Evolutionary conservation across 2,113 vertebrate species (phyloP).

Genomic region (Colinus virginianus): DNA sequence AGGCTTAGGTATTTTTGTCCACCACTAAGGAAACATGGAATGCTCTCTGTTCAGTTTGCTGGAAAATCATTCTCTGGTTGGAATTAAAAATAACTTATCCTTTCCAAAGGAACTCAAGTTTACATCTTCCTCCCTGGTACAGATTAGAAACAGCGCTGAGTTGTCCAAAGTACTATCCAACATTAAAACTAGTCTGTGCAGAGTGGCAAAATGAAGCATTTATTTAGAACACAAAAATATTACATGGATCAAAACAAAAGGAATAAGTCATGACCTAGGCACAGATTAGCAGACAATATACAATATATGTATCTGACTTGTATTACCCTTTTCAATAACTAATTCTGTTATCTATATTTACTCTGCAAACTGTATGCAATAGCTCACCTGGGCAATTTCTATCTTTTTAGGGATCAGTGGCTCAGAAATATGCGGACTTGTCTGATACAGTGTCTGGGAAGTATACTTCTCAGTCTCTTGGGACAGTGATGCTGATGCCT

Average conservation of each 20-base stretch:
- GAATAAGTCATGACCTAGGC: neutral
- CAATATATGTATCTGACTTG: neutral
- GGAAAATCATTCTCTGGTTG: neutral
- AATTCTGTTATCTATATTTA: no score
- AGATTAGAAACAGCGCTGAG: constrained; percentile 19
- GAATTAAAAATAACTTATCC: neutral
- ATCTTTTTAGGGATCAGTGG: constrained; percentile 64
- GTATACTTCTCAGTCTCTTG: constrained; percentile 73
- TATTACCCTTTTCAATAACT: neutral
- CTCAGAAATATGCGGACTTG: constrained; percentile 50
- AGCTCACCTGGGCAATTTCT: constrained; percentile 60
- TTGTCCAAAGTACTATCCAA: constrained; percentile 21
- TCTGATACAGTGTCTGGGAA: constrained; percentile 74
- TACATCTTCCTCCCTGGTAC: neutral
- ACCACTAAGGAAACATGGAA: neutral
- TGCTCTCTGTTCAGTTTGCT: neutral
- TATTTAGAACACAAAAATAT: neutral
- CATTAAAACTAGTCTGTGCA: neutral
- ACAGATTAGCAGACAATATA: neutral
- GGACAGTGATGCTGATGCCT: constrained; percentile 30
- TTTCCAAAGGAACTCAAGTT: neutral
- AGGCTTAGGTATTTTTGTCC: neutral
- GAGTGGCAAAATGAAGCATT: neutral
- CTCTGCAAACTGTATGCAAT: neutral
- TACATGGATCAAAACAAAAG: neutral